Conservation (phyloP, 2,797 vertebrate species). For the Typhlichthys eigenmanni region DNA sequence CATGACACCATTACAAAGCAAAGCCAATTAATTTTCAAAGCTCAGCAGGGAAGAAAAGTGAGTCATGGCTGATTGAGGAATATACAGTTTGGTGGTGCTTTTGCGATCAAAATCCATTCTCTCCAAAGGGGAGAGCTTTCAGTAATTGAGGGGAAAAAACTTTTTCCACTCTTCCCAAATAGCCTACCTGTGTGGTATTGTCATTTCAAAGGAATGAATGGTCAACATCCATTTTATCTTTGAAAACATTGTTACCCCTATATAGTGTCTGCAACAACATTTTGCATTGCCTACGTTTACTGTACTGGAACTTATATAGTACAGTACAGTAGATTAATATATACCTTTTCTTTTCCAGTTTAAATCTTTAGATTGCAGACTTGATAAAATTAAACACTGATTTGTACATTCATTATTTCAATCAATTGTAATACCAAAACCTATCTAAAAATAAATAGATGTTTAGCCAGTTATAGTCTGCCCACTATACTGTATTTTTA, state of each 20-base stretch:
- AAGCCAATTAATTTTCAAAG: not conserved
- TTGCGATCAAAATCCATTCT: slow-evolving; percentile 1
- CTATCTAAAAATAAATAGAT: too few species aligned
- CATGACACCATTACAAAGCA: not conserved
- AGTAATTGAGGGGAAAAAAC: too few species aligned
- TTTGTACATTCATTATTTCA: too few species aligned
- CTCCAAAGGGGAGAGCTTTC: not conserved
- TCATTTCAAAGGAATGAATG: not conserved
- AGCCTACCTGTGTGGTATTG: not conserved
- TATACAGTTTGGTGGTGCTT: not conserved
- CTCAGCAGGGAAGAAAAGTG: not conserved
- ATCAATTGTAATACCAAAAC: too few species aligned
- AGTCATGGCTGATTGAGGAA: slow-evolving; percentile 6
- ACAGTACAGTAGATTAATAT: too few species aligned
- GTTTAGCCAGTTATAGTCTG: too few species aligned
- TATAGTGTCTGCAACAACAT: not conserved
- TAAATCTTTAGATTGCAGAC: not conserved
- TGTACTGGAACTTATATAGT: not conserved
- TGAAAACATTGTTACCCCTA: not conserved
- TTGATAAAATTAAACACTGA: not conserved
- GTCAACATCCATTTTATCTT: not conserved
- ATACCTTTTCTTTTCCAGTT: too few species aligned
- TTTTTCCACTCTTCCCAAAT: too few species aligned
- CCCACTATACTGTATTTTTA: too few species aligned
- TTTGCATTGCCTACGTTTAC: not conserved